These are phyloP conservation scores for Halesus radiatus DNA, from an alignment of 1,140 invertebrate genomes.

Conservation along the genomic window DNA sequence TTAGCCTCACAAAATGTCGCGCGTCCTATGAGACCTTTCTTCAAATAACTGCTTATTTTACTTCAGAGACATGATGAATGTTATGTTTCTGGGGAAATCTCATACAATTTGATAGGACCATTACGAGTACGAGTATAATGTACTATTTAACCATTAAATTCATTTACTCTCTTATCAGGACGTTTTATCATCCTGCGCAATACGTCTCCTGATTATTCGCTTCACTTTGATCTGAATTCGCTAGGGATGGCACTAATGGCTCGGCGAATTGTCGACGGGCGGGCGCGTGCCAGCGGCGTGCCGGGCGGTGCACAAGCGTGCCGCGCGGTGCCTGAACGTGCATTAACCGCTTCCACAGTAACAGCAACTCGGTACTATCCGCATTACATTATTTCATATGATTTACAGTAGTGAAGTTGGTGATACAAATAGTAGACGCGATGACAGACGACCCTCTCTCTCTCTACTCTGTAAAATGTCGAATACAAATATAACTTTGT, in stretches of 20 bases:
- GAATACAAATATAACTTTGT: not conserved
- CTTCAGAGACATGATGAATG: no score
- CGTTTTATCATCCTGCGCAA: slow-evolving; percentile 24
- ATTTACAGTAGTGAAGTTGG: not conserved
- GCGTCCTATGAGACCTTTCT: no score
- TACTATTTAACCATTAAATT: slow-evolving; percentile 14
- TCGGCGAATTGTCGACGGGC: slow-evolving; percentile 17
- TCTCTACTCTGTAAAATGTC: not conserved
- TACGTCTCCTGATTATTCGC: slow-evolving; percentile 41
- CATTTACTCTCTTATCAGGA: slow-evolving; percentile 11
- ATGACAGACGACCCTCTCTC: not conserved
- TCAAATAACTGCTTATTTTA: no score
- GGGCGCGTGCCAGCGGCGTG: slow-evolving; percentile 12
- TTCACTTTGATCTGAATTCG: slow-evolving; percentile 26
- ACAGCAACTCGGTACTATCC: not conserved
- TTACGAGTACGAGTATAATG: no score
- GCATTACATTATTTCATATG: not conserved
- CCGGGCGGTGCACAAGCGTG: not conserved
- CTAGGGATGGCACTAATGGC: slow-evolving; percentile 38
- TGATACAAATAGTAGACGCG: not conserved
- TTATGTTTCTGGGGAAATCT: no score
- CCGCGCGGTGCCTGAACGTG: no score
- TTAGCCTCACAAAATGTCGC: no score
- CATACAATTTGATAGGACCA: no score
- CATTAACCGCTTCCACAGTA: not conserved